A percentile compares a stretch with the other conserved stretches of the same genome.
Evolutionary conservation across 2,113 vertebrate species (phyloP).

Genomic region (Bostrychus sinensis): DNA sequence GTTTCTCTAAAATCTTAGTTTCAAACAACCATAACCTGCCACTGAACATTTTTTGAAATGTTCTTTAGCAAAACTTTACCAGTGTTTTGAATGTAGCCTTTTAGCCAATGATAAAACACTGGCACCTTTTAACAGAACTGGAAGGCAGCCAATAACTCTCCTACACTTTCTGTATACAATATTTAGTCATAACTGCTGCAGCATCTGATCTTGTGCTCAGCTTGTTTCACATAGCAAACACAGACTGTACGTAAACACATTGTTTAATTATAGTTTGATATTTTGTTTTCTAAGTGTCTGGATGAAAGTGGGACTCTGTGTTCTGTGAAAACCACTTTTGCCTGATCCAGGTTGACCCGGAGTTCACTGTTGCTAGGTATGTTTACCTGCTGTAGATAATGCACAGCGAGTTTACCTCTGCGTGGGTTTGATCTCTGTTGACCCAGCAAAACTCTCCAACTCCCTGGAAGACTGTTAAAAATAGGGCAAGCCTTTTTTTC

Average conservation of each 20-base stretch:
- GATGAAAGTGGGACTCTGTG: constrained; percentile 16
- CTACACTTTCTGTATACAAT: background rate
- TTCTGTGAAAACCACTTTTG: background rate
- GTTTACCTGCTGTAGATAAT: constrained; percentile 43
- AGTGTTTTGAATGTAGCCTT: too few relatives aligned
- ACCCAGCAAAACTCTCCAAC: constrained; percentile 12
- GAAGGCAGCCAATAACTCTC: background rate
- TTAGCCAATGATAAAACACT: background rate
- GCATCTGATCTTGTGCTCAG: background rate
- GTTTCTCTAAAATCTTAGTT: too few relatives aligned
- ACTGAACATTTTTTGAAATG: too few relatives aligned
- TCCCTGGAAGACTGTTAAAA: background rate
- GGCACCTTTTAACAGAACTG: background rate
- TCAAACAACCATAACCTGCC: background rate
- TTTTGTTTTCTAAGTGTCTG: constrained; percentile 16
- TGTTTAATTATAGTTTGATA: background rate
- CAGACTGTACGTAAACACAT: background rate
- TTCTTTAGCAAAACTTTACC: too few relatives aligned
- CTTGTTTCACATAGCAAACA: background rate
- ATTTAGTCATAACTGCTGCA: background rate
- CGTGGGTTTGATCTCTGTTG: background rate
- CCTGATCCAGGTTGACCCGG: constrained; percentile 11
- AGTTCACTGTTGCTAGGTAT: background rate
- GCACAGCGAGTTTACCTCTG: background rate
- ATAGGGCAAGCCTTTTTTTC: background rate